Evolutionary conservation across 1,140 invertebrate genomes (phyloP), one percentile per base, ranked within the genome.

Genomic region (Cataglyphis hispanica): DNA sequence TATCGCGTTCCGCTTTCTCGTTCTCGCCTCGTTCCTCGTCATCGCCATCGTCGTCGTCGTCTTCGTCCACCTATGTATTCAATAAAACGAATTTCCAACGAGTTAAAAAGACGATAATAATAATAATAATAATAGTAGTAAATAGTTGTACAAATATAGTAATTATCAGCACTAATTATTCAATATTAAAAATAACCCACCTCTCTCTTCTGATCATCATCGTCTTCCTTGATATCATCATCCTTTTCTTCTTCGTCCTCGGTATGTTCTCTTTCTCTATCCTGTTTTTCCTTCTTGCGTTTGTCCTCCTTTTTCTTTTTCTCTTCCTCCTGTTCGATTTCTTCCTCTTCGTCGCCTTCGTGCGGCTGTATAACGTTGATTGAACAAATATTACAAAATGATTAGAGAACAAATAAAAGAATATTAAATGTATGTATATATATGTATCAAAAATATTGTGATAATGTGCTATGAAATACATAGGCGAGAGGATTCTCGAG

Each of bases 11-110:
- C 78, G 91, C 75, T 67, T 92, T 88, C 86, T 95, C 93, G 19
- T 94, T 93, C 27, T 96, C 95, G 7, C 94, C 93, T 56, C 91
- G 93, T 5, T 96, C 95, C 4, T 95, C 95, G 4, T 95, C 95
- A 61, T 96, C 95, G 2, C 93, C 90, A 19, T 93, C 95, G 76
- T 96, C 95, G 4, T 91, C 91, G 75, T 96, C 95, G 1, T 91
- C 91, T 10, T 91, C 91, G 27, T 91, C 88, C 80, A 91, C 67
- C 80, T 83, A 13, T 2, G 6, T 40, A 53, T 22, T 11, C 53
- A 31, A 58, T 27, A 10, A 80, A 72, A 80, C 34, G 2, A 27
- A 75, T 43, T 60, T 40, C 11, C 6, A 22, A 50, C 19, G 19
- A 25, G 53, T 34, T 3, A 40, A 63, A 25, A 69, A 81, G 19